Evolutionary conservation across 2,113 vertebrate genomes (phyloP), one percentile per base, ranked within the genome.

Genomic region (Megatriorchis doriae): DNA sequence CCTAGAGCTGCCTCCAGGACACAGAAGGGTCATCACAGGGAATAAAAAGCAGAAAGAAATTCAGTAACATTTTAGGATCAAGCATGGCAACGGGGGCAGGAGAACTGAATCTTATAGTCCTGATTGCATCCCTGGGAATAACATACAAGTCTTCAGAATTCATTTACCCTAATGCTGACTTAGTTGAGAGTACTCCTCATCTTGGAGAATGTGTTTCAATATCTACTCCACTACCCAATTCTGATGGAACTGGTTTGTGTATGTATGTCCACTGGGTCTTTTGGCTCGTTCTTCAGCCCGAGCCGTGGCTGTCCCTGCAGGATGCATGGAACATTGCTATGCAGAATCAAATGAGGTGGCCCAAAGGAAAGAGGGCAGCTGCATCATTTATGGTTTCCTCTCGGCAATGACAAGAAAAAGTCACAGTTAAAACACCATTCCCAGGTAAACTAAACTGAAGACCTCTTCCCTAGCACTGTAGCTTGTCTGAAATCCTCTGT

Each of bases 261-360:
- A 3, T 10, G 25, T 27, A 40, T 12, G 6, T 63, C n/a, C 9
- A 9, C 10, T n/a, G 47, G 26, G 20, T 85, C 55, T 88, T 67
- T 27, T 74, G n/a, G 40, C 58, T 85, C 9, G 3, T 58, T 56
- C 58, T 86, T 48, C 81, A 67, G 31, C 47, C 55, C 4, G 9
- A 81, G 31, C 26, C 4, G 0, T 6, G 20, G n/a, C 9, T 91
- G 18, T 82, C 13, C 36, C 43, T 56, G 9, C 34, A 73, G 22
- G 17, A 27, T 59, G 17, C 1, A 1, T 32, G 36, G 32, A 40
- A 53, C 27, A 32, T 6, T 38, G 31, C 67, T 36, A 61, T 26
- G 36, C 0, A 0, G 66, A 91, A 81, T 32, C 3, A 1, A 52
- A 15, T n/a, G 10, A 75, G 15, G 21, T 40, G 11, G 11, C 43